A percentile compares a stretch with the other conserved stretches of the same genome.
phyloP scores from a whole-genome alignment of 2,888 invertebrate genomes.

The Microctonus brassicae region DNA sequence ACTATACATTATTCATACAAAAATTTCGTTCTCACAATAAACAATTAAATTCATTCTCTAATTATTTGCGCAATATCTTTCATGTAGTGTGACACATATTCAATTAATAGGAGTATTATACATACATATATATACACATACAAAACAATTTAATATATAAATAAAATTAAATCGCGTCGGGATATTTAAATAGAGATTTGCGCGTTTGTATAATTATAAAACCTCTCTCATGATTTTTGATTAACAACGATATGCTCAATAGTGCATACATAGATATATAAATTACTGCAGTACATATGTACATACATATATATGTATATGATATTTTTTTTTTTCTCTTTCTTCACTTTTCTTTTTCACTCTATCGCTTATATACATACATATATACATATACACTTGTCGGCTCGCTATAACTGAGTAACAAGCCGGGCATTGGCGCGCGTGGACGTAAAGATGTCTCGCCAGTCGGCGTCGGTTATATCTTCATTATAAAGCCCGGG shows the following conservation, averaged over 20 bases:
- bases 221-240: slow-evolving; percentile 55
- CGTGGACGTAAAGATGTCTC: slow-evolving; percentile 67
- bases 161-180: too few relatives aligned
- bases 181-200: not conserved
- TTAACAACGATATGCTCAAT: slow-evolving; percentile 59
- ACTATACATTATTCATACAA: too few relatives aligned
- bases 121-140: too few relatives aligned
- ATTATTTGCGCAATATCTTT: slow-evolving; percentile 8
- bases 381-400: slow-evolving; percentile 9
- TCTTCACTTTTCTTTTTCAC: not conserved
- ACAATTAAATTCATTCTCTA: slow-evolving; percentile 3
- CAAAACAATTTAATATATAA: too few relatives aligned
- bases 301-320: slow-evolving; percentile 12
- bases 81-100: too few relatives aligned
- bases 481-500: slow-evolving; percentile 64
- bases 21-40: not conserved
- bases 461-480: slow-evolving; percentile 64
- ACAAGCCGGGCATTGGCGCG: slow-evolving; percentile 58
- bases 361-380: not conserved
- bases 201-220: slow-evolving; percentile 26
- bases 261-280: slow-evolving; percentile 7
- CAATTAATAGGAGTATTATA: too few relatives aligned
- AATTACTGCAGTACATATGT: not conserved
- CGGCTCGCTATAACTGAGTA: slow-evolving; percentile 54
- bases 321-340: not conserved